A percentile compares a stretch with the other conserved stretches of the same genome.
phyloP scores from a whole-genome alignment of 2,113 vertebrate genomes.

The Eublepharis macularius region DNA sequence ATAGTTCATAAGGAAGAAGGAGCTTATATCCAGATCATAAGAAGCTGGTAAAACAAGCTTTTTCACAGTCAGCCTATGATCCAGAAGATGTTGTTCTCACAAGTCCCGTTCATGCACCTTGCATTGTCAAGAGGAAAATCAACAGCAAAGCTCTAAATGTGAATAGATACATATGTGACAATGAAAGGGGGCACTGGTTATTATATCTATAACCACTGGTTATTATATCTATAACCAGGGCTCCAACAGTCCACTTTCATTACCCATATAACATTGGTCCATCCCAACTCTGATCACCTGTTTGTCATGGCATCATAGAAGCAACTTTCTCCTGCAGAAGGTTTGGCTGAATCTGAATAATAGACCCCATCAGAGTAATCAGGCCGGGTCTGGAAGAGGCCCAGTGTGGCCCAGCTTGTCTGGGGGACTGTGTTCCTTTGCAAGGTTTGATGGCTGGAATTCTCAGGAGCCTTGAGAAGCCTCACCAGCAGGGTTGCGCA shows the following conservation, averaged over 20 bases:
- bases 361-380: constrained; percentile 43
- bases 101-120: background rate
- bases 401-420: constrained; percentile 1
- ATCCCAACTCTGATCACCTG: constrained; percentile 29
- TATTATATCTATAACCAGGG: background rate
- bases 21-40: background rate
- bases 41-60: background rate
- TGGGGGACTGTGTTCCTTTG: background rate
- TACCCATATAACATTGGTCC: background rate
- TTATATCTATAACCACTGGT: background rate
- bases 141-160: background rate
- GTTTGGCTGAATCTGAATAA: constrained; percentile 36
- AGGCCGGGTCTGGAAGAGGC: constrained; percentile 25
- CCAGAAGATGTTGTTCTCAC: background rate
- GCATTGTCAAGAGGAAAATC: background rate
- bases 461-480: constrained; percentile 21
- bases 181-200: background rate
- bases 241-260: background rate
- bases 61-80: background rate
- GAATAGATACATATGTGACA: background rate
- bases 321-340: constrained; percentile 39
- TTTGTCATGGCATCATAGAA: constrained; percentile 44
- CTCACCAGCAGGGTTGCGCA: constrained; percentile 54
- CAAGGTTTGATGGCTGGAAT: background rate
- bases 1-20: background rate